Percentiles rank a stretch among this genome's conserved stretches.
phyloP scores from a whole-genome alignment of 2,113 vertebrate genomes.

The Centrocercus urophasianus region DNA sequence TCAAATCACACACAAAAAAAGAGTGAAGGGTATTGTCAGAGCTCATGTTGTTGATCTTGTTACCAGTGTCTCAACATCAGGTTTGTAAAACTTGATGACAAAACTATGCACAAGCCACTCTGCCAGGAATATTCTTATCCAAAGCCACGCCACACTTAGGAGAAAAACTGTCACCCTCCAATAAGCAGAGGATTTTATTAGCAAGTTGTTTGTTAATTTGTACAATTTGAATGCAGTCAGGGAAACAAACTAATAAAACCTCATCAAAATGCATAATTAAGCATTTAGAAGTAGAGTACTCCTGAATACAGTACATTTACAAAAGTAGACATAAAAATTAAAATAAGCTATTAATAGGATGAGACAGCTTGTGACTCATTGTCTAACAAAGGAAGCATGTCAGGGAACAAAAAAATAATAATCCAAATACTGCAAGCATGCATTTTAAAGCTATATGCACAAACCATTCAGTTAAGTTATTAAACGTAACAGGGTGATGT shows the following conservation, averaged over 20 bases:
- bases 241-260: background rate
- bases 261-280: background rate
- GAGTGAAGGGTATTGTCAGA: background rate
- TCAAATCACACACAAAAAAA: background rate
- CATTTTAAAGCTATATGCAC: constrained; percentile 22
- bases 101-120: background rate
- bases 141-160: background rate
- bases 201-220: background rate
- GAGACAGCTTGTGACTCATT: constrained; percentile 45
- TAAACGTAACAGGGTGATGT: background rate
- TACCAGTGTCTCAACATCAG: background rate
- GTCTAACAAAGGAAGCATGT: constrained; percentile 37
- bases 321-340: constrained; percentile 26
- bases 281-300: background rate
- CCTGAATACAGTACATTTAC: constrained; percentile 5
- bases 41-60: background rate
- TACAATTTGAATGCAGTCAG: background rate
- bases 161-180: background rate
- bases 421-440: background rate
- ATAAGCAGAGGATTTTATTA: background rate
- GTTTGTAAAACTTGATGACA: background rate
- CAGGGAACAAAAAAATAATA: background rate
- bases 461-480: background rate
- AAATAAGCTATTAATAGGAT: constrained; percentile 54
- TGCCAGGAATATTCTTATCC: background rate